Conservation (phyloP, 2,797 vertebrate genomes). For the Enteromius treurensis region DNA sequence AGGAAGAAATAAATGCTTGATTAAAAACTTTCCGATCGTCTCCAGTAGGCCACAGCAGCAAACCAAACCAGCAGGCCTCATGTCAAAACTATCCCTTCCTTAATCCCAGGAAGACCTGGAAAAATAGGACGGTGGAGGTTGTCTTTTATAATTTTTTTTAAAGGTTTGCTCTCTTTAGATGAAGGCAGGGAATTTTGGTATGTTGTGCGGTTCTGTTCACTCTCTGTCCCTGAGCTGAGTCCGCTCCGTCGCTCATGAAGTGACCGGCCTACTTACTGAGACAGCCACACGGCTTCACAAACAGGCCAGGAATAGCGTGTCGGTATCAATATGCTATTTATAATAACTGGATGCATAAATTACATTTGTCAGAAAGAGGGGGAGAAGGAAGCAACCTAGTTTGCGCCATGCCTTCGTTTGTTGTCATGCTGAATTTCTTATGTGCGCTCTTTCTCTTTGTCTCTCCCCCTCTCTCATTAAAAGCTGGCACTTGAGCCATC, state of each 20-base stretch:
- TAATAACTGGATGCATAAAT: conserved; percentile 79
- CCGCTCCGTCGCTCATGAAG: conserved; percentile 27
- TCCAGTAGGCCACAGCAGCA: background rate
- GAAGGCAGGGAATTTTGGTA: conserved; percentile 5
- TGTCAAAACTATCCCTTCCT: conserved; percentile 14
- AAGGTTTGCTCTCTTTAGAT: conserved; percentile 8
- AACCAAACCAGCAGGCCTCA: background rate
- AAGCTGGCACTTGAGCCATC: conserved; percentile 21
- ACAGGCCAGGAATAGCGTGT: conserved; percentile 67
- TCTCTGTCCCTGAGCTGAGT: conserved; percentile 21
- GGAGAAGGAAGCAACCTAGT: conserved; percentile 68
- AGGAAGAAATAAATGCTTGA: background rate
- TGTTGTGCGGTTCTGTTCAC: conserved; percentile 16
- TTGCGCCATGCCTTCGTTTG: conserved; percentile 53
- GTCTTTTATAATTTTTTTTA: background rate
- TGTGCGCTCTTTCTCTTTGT: background rate
- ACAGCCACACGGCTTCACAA: conserved; percentile 67
- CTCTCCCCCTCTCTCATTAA: conserved; percentile 28
- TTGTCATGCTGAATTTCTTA: conserved; percentile 22
- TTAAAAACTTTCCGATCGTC: background rate
- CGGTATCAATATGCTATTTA: conserved; percentile 79
- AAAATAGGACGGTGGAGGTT: background rate
- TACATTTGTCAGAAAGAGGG: conserved; percentile 74
- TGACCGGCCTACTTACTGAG: conserved; percentile 53
- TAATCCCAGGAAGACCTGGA: conserved; percentile 17